Evolutionary conservation across 2,888 invertebrate genomes (phyloP).

Genomic region (Drosophila nigricruria): DNA sequence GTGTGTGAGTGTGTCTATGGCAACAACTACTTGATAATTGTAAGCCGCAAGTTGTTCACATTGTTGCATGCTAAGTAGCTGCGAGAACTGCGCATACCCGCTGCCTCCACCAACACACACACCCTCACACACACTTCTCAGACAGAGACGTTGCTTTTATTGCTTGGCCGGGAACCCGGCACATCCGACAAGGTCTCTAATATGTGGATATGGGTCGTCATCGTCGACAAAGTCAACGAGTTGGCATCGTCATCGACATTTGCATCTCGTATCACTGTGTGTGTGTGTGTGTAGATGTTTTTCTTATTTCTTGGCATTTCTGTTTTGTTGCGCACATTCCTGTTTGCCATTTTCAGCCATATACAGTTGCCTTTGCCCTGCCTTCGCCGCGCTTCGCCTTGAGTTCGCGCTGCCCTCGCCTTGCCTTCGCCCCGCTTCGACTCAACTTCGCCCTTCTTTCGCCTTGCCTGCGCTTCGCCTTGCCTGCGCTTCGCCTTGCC

Average conservation of each 20-base stretch:
- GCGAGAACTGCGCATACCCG: conserved; percentile 18
- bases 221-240: conserved; percentile 57
- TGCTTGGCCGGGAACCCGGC: conserved; percentile 41
- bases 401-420: neutral
- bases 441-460: neutral
- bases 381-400: neutral
- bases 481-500: neutral
- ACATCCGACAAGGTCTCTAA: conserved; percentile 45
- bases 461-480: neutral
- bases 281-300: conserved; percentile 30
- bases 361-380: conserved; percentile 5
- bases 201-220: conserved; percentile 68
- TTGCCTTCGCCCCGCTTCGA: neutral
- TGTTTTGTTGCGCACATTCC: conserved; percentile 63
- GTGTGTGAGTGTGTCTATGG: conserved; percentile 28
- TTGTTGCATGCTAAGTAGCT: conserved; percentile 64
- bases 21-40: conserved; percentile 58
- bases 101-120: neutral
- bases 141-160: conserved; percentile 44
- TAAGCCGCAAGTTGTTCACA: conserved; percentile 49
- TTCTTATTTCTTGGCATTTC: conserved; percentile 65
- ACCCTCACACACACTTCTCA: neutral
- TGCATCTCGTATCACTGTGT: conserved; percentile 42
- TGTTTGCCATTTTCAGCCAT: conserved; percentile 40
- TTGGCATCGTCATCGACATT: conserved; percentile 56